These are phyloP conservation scores for Campoletis raptor DNA, from an alignment of 2,888 invertebrate species.

Conservation along the genomic window DNA sequence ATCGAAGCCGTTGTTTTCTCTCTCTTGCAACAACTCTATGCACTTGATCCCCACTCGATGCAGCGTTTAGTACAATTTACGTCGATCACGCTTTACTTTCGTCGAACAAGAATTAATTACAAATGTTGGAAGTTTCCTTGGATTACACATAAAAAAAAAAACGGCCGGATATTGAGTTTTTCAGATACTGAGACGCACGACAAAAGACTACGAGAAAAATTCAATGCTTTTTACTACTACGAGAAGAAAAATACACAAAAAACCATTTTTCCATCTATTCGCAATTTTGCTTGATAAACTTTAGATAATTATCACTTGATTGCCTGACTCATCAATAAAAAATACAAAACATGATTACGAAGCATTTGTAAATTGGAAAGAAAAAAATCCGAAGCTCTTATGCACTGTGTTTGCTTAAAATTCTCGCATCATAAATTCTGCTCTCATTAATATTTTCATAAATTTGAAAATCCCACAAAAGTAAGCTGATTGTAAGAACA, in stretches of 20 bases:
- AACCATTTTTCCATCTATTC: background rate
- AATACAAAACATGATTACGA: background rate
- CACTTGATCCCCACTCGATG: constrained; percentile 44
- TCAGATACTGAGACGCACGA: background rate
- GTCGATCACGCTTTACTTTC: constrained; percentile 21
- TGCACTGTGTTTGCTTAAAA: background rate
- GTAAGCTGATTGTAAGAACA: constrained; percentile 1
- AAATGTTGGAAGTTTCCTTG: constrained; percentile 15
- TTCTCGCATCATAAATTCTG: background rate
- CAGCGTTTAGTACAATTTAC: constrained; percentile 29
- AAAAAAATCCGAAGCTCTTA: background rate
- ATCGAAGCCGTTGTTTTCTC: constrained; percentile 28
- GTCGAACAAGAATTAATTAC: constrained; percentile 56
- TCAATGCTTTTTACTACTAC: background rate
- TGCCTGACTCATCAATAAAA: background rate
- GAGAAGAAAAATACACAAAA: background rate
- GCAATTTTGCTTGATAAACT: background rate
- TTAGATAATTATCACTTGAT: background rate
- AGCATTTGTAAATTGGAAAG: background rate
- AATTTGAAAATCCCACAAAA: background rate
- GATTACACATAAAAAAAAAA: background rate
- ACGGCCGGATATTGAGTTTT: constrained; percentile 34
- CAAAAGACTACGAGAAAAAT: constrained; percentile 9
- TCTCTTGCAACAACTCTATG: constrained; percentile 28
- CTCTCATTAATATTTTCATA: background rate